These are phyloP conservation scores for Aphis gossypii DNA, from an alignment of 1,140 invertebrate genomes.

Conservation along the genomic window DNA sequence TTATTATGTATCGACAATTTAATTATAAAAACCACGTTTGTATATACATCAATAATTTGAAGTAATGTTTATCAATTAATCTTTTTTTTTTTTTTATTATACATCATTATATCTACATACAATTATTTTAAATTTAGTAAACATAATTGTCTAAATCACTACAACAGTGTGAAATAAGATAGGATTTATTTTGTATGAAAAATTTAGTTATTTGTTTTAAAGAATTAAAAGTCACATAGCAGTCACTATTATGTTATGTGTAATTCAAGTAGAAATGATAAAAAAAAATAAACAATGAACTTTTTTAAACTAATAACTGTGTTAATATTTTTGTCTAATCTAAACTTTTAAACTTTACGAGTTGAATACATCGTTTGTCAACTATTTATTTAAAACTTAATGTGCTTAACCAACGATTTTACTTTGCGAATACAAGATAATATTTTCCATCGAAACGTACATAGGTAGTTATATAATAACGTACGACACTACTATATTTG, in stretches of 20 bases:
- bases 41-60: neutral
- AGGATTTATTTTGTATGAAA: neutral
- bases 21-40: no score
- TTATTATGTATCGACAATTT: no score
- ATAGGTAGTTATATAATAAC: neutral
- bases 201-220: neutral
- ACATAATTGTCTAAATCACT: neutral
- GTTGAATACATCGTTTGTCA: neutral
- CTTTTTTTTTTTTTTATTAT: neutral
- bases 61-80: neutral
- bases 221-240: neutral
- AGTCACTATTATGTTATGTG: neutral
- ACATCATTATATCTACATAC: neutral
- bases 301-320: neutral
- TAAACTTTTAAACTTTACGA: neutral
- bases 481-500: neutral
- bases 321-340: neutral
- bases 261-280: neutral
- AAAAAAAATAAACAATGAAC: neutral
- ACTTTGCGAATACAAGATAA: neutral
- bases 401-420: neutral
- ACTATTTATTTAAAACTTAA: neutral
- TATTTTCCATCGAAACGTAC: neutral
- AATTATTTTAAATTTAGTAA: conserved; percentile 3
- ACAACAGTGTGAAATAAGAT: neutral